Percentiles rank a stretch among this genome's conserved stretches.
Conservation (phyloP, 2,113 vertebrate species). For the Albula goreensis region DNA sequence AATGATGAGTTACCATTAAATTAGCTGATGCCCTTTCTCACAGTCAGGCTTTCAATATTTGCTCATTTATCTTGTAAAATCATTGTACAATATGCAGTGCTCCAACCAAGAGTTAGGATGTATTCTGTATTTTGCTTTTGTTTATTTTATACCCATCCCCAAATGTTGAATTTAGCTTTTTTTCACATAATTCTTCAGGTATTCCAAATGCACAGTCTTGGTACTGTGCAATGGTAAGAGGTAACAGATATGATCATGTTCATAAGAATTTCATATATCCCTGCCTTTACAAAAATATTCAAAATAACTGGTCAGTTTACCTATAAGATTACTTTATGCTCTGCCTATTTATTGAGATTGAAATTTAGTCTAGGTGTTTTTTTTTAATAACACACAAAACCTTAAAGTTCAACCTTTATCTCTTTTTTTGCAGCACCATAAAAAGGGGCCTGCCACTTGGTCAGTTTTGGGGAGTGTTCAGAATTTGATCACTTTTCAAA, state of each 20-base stretch:
- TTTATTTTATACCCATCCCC: not conserved
- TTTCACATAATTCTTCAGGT: not conserved
- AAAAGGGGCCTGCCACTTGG: slow-evolving; percentile 39
- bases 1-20: not conserved
- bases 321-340: not conserved
- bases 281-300: not conserved
- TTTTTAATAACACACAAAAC: not conserved
- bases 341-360: not conserved
- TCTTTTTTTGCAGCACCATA: not conserved
- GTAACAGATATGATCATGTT: not conserved
- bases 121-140: not conserved
- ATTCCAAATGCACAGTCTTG: not conserved
- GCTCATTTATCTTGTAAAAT: not conserved
- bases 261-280: not conserved
- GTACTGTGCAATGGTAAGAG: not conserved
- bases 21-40: not conserved
- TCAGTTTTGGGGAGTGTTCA: slow-evolving; percentile 54
- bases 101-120: not conserved
- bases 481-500: slow-evolving; percentile 65
- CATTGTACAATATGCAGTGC: not conserved
- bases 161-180: not conserved
- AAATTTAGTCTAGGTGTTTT: not conserved
- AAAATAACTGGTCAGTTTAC: not conserved
- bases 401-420: not conserved
- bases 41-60: not conserved